Evolutionary conservation across 2,113 vertebrate species (phyloP), one percentile per base, ranked within the genome.

Genomic region (Pterocles burchelli): DNA sequence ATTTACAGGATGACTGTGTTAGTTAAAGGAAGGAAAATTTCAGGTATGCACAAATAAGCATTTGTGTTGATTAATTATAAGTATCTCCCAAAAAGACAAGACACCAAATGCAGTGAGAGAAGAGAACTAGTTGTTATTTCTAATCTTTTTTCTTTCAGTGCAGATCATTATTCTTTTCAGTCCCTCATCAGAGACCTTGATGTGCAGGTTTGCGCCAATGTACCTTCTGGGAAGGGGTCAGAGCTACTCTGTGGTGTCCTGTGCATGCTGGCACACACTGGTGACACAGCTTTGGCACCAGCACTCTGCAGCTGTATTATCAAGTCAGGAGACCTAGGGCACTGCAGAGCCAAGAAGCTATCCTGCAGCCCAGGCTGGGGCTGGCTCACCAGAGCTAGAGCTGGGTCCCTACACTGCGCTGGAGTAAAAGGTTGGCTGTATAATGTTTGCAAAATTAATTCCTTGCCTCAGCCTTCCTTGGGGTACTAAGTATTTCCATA

Each of bases 251-350:
- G 20, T 0, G 1, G n/a, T 10, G 34, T 17, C 66, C 3, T 3
- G 14, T 0, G 20, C 1, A 1, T n/a, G 34, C 22, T 34, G 58
- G 45, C 38, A 31, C 46, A 3, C 33, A 3, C 6, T 1, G 1
- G 57, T 45, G 88, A 6, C 58, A 31, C 59, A 16, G 22, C 25
- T 55, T 33, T 43, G 0, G 1, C 81, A 34, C 20, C 72, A 34
- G 13, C 0, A 0, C 18, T 26, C 41, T 28, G 67, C 4, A 8
- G 34, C 68, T 51, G 11, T 13, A n/a, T 15, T 24, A 3, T 13
- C 3, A 4, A 10, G 10, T 45, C 76, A 45, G 46, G 43, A 76
- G 10, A 13, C 28, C 11, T 21, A 26, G 45, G 58, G 18, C 5
- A 4, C 48, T 28, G 51, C 38, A 36, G 83, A 51, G 6, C 25